Evolutionary conservation across 2,113 vertebrate genomes (phyloP), one percentile per base, ranked within the genome.

Genomic region (Phaetusa simplex): DNA sequence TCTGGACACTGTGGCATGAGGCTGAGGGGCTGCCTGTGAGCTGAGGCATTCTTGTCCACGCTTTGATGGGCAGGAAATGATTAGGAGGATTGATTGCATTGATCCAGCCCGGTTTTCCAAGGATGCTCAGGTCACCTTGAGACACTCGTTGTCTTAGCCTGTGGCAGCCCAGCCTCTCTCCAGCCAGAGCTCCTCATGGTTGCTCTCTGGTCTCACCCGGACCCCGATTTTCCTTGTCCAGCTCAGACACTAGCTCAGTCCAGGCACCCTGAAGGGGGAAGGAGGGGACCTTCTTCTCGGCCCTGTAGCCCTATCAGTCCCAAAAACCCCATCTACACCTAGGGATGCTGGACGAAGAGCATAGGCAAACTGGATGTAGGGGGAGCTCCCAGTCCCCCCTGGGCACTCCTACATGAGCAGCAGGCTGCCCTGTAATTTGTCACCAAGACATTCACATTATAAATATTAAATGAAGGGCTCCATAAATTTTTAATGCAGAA

Each of bases 381-480:
- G 58, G 61, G 17, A 91, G 67, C 53, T 76, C 52, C 45, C 59
- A 71, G 58, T 65, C 20, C 36, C 62, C 30, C 17, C 9, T 3
- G 14, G 73, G 30, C n/a, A 47, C 53, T 90, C 93, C 86, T 71
- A 84, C 43, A 83, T 7, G 8, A 88, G 52, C 45, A 90, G 55
- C 43, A 73, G 36, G 20, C 76, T 92, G 86, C 66, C 91, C 89
- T 92, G 43, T 92, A 96, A 97, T 97, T 96, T 93, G 97, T 95
- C 80, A 96, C 69, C 55, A 89, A 86, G 92, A 95, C 87, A 59
- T 52, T 88, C 59, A 86, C 87, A 88, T 95, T 78, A 96, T 97
- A 97, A 97, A 96, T 97, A 97, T 93, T 97, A 95, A 94, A 96
- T 97, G 88, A 97, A 93, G 93, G 72, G 64, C 62, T 93, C 71